A percentile compares a stretch with the other conserved stretches of the same genome.
phyloP scores from a whole-genome alignment of 2,888 invertebrate species.

The Labia minor region DNA sequence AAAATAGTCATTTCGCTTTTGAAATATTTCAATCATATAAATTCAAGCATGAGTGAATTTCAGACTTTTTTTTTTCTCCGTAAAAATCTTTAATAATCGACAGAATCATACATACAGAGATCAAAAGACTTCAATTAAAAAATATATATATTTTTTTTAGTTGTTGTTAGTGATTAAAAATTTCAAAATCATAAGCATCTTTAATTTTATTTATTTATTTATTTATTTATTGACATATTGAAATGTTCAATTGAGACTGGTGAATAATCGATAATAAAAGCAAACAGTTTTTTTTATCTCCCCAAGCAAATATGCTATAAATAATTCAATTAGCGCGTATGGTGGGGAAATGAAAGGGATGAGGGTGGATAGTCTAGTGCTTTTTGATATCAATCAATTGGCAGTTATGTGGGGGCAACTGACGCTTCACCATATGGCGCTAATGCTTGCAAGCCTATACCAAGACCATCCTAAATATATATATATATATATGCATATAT shows the following conservation, averaged over 20 bases:
- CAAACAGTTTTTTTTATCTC: slow-evolving; percentile 8
- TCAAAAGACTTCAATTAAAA: slow-evolving; percentile 5
- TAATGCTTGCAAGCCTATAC: neutral
- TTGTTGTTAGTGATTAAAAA: slow-evolving; percentile 2
- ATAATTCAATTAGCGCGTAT: neutral
- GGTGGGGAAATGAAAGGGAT: neutral
- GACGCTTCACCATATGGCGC: slow-evolving; percentile 13
- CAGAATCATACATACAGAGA: neutral
- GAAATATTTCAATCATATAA: neutral
- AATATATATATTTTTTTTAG: neutral
- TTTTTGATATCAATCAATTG: slow-evolving; percentile 13
- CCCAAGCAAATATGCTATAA: slow-evolving; percentile 7
- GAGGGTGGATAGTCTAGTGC: neutral
- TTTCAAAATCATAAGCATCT: neutral
- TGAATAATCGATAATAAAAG: slow-evolving; percentile 3
- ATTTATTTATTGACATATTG: slow-evolving; percentile 3
- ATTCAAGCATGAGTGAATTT: neutral
- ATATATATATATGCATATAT: neutral
- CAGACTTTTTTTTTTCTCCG: too few species aligned
- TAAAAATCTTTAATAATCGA: neutral
- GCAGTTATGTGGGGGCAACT: slow-evolving; percentile 13
- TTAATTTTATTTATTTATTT: too few species aligned
- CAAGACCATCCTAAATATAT: neutral
- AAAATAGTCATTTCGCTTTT: neutral
- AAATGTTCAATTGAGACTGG: neutral